Percentiles rank a stretch among this genome's conserved stretches.
These are phyloP conservation scores for Epinotia demarniana DNA, from an alignment of 2,888 invertebrate species.

Conservation along the genomic window DNA sequence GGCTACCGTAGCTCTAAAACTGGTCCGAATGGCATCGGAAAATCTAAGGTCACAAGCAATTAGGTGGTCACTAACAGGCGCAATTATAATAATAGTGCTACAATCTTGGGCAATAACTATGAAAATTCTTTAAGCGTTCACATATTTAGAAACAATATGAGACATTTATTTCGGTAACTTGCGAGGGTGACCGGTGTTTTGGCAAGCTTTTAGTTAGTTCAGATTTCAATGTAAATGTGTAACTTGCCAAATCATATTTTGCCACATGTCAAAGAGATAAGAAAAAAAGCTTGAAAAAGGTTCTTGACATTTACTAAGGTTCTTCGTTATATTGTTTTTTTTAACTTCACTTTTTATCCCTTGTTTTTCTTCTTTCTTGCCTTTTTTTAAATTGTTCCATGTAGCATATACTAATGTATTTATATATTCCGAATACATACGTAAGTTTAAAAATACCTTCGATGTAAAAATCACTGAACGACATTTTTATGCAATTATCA, in stretches of 20 bases:
- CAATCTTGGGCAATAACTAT: too few relatives aligned
- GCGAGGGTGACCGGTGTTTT: slow-evolving; percentile 12
- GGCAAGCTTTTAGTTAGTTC: slow-evolving; percentile 1
- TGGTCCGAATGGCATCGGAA: too few relatives aligned
- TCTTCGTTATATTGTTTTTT: background rate
- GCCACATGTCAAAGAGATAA: slow-evolving; percentile 7
- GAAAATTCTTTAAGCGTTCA: too few relatives aligned
- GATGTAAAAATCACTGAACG: too few relatives aligned
- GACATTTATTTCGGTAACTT: background rate
- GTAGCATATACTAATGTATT: background rate
- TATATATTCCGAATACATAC: background rate
- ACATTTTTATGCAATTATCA: too few relatives aligned
- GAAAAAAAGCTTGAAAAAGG: background rate
- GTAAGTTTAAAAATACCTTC: background rate
- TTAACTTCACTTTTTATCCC: background rate
- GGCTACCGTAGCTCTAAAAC: too few relatives aligned
- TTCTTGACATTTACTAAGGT: too few relatives aligned
- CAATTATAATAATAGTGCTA: too few relatives aligned
- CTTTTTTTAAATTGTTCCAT: background rate
- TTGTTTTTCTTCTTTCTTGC: background rate
- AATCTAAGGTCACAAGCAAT: too few relatives aligned
- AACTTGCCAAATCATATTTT: slow-evolving; percentile 18
- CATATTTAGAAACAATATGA: too few relatives aligned
- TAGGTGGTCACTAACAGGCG: too few relatives aligned
- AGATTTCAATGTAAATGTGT: slow-evolving; percentile 10